Evolutionary conservation across 2,113 vertebrate species (phyloP), one percentile per base, ranked within the genome.

Genomic region (Varanus komodoensis): DNA sequence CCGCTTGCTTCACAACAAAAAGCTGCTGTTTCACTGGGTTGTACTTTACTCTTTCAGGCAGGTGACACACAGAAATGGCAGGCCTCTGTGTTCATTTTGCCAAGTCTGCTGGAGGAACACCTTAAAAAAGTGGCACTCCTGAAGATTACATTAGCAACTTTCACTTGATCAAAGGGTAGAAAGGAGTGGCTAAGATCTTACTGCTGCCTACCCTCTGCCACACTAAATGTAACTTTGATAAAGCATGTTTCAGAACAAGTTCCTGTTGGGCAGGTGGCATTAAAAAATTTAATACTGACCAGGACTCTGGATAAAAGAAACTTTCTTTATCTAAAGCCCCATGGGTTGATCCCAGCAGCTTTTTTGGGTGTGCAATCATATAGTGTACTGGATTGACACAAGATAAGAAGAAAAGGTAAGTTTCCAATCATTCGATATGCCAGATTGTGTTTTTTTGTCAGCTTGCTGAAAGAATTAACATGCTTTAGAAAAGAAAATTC

Each of bases 151-250:
- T 80, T 71, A 14, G 57, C 77, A 69, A 78, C 77, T 44, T 88
- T 88, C 34, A 50, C 64, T 69, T 81, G 32, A 32, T 81, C 50
- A n/a, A 52, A 50, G 3, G 7, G 44, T 50, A n/a, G 48, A 15
- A 69, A 34, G 89, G 89, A 80, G 89, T 85, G 82, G 64, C 89
- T 19, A 21, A 68, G 32, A 50, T 21, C n/a, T 50, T 15, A 73
- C 14, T 73, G 11, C 14, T 48, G 74, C 61, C 44, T 85, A 69
- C 74, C 57, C 4, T 79, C 44, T 57, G 61, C 82, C 74, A 54
- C 4, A 54, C 61, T 69, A 34, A 85, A 77, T 23, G 54, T 54
- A 89, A 61, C 15, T 80, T 25, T 3, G 74, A 44, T 44, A 44
- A 54, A 79, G n/a, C 17, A 21, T 23, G 3, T 71, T 54, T 52